Evolutionary conservation across 2,888 invertebrate species (phyloP), one percentile per base, ranked within the genome.

Genomic region (Netelia inedita): DNA sequence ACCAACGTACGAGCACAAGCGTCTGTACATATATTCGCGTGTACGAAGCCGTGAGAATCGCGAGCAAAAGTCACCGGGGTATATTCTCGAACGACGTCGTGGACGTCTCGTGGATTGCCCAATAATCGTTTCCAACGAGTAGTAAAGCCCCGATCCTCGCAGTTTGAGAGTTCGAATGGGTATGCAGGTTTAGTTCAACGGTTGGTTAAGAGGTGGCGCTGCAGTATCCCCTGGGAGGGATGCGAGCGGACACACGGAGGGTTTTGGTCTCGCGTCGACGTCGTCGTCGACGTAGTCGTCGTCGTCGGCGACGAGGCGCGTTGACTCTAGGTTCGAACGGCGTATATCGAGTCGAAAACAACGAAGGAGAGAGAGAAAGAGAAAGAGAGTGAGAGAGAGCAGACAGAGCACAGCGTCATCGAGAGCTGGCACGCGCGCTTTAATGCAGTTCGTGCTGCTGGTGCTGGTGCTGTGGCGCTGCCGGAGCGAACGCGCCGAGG

Each of bases 161-260:
- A 94, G 94, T 95, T 94, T 94, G 94, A 94, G 92, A 92, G 94
- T 94, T 94, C 92, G 93, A 94, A 94, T 94, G 94, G 93, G 93
- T 95, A 94, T 95, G 95, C 91, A 88, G 87, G 82, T 82, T 90
- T 92, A 93, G 94, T 95, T 94, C 90, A 81, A 90, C 91, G 89
- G 88, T 92, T 88, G 87, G 86, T 91, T 93, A 94, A 94, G 92
- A 95, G 95, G 94, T 94, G 94, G 94, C 95, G 94, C 93, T 93
- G 94, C 90, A 79, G 74, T 83, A 68, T 79, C 86, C 89, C 89
- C 89, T 88, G 78, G 84, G 82, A 68, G 66, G 16, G 72, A 73
- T 66, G 68, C 69, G 23, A 76, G 23, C 68, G 73, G 66, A 75
- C 73, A 79, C 83, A 85, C 81, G 35, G 43, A 65, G 80, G 59